These are phyloP conservation scores for Cotesia glomerata DNA, from an alignment of 1,140 invertebrate species.

Conservation along the genomic window DNA sequence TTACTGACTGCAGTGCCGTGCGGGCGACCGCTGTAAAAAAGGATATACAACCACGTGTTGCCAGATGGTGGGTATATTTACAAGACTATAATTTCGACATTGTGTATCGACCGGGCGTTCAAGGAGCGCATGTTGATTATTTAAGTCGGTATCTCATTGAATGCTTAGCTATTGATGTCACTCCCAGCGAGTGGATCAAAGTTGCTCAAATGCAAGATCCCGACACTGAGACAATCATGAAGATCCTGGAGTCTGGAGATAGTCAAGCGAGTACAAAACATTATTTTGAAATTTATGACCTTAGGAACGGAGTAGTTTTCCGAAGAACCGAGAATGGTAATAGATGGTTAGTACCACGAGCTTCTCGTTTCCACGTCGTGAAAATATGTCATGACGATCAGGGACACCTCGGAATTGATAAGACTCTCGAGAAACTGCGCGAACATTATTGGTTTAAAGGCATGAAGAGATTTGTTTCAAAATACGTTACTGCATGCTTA, in stretches of 20 bases:
- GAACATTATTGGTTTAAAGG: conserved; percentile 42
- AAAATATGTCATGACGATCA: conserved; percentile 47
- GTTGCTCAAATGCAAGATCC: conserved; percentile 27
- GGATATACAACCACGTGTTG: conserved; percentile 45
- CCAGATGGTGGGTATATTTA: too few relatives aligned
- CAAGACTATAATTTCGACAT: too few relatives aligned
- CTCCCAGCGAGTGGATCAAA: conserved; percentile 25
- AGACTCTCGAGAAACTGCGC: conserved; percentile 37
- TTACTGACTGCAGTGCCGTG: conserved; percentile 51
- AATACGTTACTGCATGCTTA: conserved; percentile 35
- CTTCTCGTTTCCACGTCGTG: conserved; percentile 41
- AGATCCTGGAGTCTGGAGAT: conserved; percentile 22
- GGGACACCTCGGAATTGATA: conserved; percentile 40
- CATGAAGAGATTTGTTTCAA: conserved; percentile 35
- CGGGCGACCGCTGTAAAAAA: conserved; percentile 48
- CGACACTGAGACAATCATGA: conserved; percentile 22
- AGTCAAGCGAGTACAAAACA: conserved; percentile 14
- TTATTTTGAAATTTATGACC: conserved; percentile 25
- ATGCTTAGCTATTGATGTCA: conserved; percentile 20
- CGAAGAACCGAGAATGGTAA: conserved; percentile 33
- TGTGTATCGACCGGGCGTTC: conserved; percentile 31
- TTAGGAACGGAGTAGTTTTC: conserved; percentile 36
- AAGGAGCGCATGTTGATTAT: conserved; percentile 50
- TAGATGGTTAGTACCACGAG: conserved; percentile 42
- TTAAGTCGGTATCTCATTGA: conserved; percentile 44